Base-by-base conservation (phyloP, 2,888 invertebrate species). In the Zele albiditarsus region DNA sequence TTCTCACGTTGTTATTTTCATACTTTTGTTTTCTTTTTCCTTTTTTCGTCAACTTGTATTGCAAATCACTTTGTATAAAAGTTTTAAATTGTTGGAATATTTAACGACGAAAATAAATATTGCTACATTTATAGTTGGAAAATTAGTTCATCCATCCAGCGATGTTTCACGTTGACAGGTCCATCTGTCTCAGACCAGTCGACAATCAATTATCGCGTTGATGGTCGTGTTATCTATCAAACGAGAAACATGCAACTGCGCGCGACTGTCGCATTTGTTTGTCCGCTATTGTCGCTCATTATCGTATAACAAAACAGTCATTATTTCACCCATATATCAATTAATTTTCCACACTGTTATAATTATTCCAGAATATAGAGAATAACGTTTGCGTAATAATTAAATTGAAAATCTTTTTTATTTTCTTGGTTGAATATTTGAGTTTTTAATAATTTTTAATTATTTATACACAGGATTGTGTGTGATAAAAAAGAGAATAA, bases 141-240 rank as follows among this genome's bases (percentile, higher is more conserved):
- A 63, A 31, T 63, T 5, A 12, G n/a, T 63, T 46, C 6, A 46
- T 14, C 14, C 33, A 63, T 12, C 0, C 63, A 14, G 63, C 20
- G n/a, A 33, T 31, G n/a, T 46, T 16, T 46, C n/a, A 46, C 46
- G 63, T 63, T 63, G 63, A 31, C 63, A 63, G 33, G 33, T 63
- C 63, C 20, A 63, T 63, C n/a, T 20, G 33, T 63, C 33, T 31
- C 33, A 33, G 8, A 8, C 33, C 63, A 31, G 63, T 63, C 33
- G 63, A 63, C 20, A 12, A 63, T 63, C 63, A 31, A 63, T 31
- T 63, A 63, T 63, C 63, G 33, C 63, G 20, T 10, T 63, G 33
- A 63, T 28, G 31, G 63, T 38, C 4, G 63, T 63, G 28, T 46
- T 63, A 63, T 33, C 33, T 31, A 33, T 63, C 33, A 63, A 63